A percentile compares a stretch with the other conserved stretches of the same genome.
Evolutionary conservation across 2,113 vertebrate species (phyloP).

Genomic region (Pardalotus punctatus): DNA sequence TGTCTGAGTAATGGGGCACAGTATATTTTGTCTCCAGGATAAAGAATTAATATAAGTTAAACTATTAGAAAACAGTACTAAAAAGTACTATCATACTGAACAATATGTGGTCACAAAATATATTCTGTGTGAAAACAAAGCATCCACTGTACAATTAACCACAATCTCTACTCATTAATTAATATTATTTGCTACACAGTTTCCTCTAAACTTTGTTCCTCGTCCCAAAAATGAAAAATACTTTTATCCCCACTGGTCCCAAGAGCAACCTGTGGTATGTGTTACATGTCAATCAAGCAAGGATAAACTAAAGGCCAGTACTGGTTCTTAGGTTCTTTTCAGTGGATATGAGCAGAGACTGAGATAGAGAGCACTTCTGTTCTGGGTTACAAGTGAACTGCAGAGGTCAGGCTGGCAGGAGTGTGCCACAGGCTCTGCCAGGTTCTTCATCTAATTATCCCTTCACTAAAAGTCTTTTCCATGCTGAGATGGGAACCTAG

Average conservation of each 20-base stretch:
- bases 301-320: neutral
- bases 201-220: neutral
- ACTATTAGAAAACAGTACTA: neutral
- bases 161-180: neutral
- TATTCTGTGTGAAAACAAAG: neutral
- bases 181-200: neutral
- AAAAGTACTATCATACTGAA: neutral
- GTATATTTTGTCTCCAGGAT: neutral
- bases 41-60: neutral
- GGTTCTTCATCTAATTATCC: neutral
- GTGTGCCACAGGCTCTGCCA: neutral
- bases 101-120: neutral
- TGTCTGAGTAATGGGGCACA: neutral
- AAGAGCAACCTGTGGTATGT: neutral
- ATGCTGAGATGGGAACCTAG: neutral
- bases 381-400: neutral
- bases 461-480: neutral
- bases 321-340: neutral
- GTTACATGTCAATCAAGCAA: neutral
- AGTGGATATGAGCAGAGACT: neutral
- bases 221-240: neutral
- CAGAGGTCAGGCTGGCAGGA: neutral
- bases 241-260: neutral
- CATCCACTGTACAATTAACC: neutral
- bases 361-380: neutral